A percentile compares a stretch with the other conserved stretches of the same genome.
Conservation (phyloP, 2,797 vertebrate species). For the Diceros bicornis region DNA sequence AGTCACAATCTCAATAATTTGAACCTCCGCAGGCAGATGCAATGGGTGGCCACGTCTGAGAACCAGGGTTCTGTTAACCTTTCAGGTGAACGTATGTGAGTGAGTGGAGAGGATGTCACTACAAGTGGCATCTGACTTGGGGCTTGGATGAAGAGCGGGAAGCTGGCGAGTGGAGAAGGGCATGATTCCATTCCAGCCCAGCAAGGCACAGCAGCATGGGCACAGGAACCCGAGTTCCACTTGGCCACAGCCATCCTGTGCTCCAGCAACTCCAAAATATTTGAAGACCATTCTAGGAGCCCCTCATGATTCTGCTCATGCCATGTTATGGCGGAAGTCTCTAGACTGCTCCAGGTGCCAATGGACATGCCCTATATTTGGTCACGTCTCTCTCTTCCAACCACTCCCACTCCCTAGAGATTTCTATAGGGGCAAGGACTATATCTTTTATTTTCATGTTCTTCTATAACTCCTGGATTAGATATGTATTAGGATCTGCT, state of each 20-base stretch:
- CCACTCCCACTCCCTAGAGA: rapidly evolving
- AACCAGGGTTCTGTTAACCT: background rate
- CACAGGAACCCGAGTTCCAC: rapidly evolving
- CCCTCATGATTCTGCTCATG: background rate
- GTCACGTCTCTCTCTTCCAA: background rate
- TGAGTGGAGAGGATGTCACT: background rate
- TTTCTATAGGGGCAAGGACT: background rate
- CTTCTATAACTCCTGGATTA: background rate
- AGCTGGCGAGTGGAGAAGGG: background rate
- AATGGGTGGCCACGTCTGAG: background rate
- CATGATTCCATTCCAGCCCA: background rate
- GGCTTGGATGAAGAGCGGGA: background rate
- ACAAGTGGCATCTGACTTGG: background rate
- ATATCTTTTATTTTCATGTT: background rate
- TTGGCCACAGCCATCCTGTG: background rate
- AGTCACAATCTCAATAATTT: no score
- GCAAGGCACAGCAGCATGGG: no score
- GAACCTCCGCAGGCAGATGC: background rate
- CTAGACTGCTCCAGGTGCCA: background rate
- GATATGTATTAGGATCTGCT: background rate
- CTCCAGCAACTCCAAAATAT: background rate
- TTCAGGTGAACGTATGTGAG: background rate
- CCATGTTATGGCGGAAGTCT: background rate
- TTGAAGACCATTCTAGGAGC: no score
- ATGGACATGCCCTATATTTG: rapidly evolving